Evolutionary conservation across 2,113 vertebrate species (phyloP), one percentile per base, ranked within the genome.

Genomic region (Dolichallabes microphthalmus): DNA sequence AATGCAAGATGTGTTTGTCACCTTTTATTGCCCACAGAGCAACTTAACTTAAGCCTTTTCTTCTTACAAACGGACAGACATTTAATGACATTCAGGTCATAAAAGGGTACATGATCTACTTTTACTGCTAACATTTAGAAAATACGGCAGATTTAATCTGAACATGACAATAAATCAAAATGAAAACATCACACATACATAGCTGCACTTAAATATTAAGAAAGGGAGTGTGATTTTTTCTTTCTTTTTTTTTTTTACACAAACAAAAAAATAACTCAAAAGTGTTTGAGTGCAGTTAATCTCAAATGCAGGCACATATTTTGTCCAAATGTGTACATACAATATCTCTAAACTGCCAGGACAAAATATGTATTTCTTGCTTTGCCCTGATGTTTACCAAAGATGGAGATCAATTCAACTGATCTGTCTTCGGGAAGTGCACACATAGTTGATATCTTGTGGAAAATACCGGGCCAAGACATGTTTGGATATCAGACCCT

Each of bases 351-450:
- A 57, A 88, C 60, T 64, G 45, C 57, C 68, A 66, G 61, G 25
- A 69, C 50, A 84, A 22, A 64, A 39, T 74, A 73, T 22, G 2
- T 64, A 35, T 87, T 57, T 63, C 45, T 52, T n/a, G 55, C n/a
- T 50, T 50, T 80, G 30, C 45, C 55, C 85, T 85, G 85, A 55
- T 58, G 27, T 61, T 86, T 69, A 76, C 52, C 83, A 74, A 80
- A 82, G 85, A 87, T 79, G 85, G 85, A 88, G 88, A 88, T 84
- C 85, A 87, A 85, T 85, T 86, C 11, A 86, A 86, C 60, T 88
- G 87, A 88, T 84, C 88, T 85, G 66, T 71, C 35, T 82, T 86
- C 22, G 68, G 77, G 80, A 14, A 81, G 53, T 75, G 66, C 77
- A 71, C 30, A 68, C n/a, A 45, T 5, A 58, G 17, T 9, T 63